Evolutionary conservation across 1,140 invertebrate genomes (phyloP), one percentile per base, ranked within the genome.

Genomic region (Tribolium castaneum): DNA sequence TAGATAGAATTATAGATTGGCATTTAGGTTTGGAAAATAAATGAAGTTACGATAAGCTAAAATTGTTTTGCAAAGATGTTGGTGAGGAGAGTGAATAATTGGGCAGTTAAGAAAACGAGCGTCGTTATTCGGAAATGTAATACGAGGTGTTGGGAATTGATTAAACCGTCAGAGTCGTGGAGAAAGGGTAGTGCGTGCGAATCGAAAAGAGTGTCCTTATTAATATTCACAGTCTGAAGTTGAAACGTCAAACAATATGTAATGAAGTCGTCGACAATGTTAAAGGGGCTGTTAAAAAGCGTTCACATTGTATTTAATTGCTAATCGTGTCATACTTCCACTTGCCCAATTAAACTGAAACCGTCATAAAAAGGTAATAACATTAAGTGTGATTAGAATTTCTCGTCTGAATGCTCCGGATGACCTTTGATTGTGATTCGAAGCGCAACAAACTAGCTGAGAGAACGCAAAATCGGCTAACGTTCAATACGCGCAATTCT

Each of bases 391-490:
- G 74, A 75, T 75, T 62, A 62, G 74, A 75, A 75, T 75, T 75
- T 54, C 50, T 66, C 25, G 49, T 75, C 54, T 75, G 35, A 54
- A 56, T 59, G 34, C 13, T 35, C 12, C 14, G 30, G 54, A 75
- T 75, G 54, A 62, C 54, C 54, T 75, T 66, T 62, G 22, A 56
- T 59, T 52, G 54, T 59, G 74, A 50, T 16, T 45, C 35, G 30
- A 45, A 75, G 74, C 74, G 74, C 74, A 75, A 75, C 74, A 75
- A 62, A 75, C 52, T 75, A 35, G 54, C 25, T 45, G 74, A 22
- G 54, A 66, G 74, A 56, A 75, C 52, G 54, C 10, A 56, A 50
- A 49, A 35, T 66, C 59, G 59, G 59, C 59, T 22, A 35, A 35
- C 52, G 75, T 52, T 76, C 59, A 75, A 75, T 59, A 50, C 30